Base-by-base conservation (phyloP, 1,140 invertebrate genomes). In the Muscidifurax raptorellus region DNA sequence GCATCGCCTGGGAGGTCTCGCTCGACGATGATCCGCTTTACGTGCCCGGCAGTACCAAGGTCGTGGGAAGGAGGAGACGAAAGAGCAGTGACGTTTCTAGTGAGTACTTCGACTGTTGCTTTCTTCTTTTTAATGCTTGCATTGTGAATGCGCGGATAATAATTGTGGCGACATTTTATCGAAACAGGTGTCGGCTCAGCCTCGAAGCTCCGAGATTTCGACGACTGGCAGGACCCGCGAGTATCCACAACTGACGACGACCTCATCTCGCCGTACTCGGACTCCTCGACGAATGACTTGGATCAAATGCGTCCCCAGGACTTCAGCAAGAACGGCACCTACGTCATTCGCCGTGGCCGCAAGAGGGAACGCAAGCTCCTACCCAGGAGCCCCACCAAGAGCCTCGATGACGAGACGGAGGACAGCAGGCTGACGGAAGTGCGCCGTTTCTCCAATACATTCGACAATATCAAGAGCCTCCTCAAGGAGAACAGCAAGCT, bases 1-100 rank as follows among this genome's bases (percentile, higher is more conserved):
- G 96, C 87, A 96, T 97, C 69, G 96, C 96, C 79, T 97, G 96
- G 96, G 96, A 97, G 93, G 96, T 97, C 47, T 95, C 96, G 74
- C 93, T 97, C 80, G 95, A 95, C 90, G 94, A 94, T 86, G 95
- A 96, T 91, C 94, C 95, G 71, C 91, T 96, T 28, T 94, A 96
- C 32, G 95, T 95, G 25, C 96, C 96, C 44, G 96, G 96, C 32
- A 96, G 95, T 88, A 96, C 96, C 77, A 96, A 96, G 92, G 96
- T 96, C 87, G 93, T 94, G 74, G 94, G 94, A 25, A 93, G 94
- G 78, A 91, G 93, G 86, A 90, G 94, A 72, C 90, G 94, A 86
- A 92, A 93, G 87, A 94, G 93, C 85, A 94, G 93, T 79, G 94
- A 94, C 84, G 91, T 93, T 67, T 94, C 94, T 27, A 94, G 94